Percentiles rank a stretch among this genome's conserved stretches.
phyloP scores from a whole-genome alignment of 2,113 vertebrate genomes.

The Bos javanicus region DNA sequence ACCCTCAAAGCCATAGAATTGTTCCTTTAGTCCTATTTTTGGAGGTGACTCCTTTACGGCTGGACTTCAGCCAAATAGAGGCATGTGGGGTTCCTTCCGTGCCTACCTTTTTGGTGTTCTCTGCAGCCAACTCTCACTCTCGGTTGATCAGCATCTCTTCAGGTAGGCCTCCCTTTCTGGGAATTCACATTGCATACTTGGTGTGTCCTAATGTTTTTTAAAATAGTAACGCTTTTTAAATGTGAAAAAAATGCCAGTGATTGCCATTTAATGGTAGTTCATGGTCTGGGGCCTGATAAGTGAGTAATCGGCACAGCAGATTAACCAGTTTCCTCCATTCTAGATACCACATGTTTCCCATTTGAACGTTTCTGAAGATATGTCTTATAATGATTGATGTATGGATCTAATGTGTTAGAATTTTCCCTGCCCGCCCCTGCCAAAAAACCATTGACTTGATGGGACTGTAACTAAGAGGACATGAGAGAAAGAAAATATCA shows the following conservation, averaged over 20 bases:
- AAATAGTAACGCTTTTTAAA: neutral
- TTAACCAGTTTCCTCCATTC: neutral
- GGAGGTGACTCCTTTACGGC: neutral
- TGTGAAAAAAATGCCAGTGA: neutral
- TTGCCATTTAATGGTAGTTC: neutral
- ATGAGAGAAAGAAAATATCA: neutral
- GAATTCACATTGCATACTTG: neutral
- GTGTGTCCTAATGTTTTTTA: neutral
- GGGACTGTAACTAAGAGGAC: neutral
- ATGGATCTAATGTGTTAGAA: neutral
- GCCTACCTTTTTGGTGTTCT: neutral
- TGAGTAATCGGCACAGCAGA: neutral
- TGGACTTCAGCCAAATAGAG: neutral
- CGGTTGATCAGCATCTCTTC: neutral
- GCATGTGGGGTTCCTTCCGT: neutral
- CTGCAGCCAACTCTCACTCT: neutral
- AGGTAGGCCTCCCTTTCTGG: neutral
- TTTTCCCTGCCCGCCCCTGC: neutral
- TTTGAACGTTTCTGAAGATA: neutral
- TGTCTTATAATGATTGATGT: neutral
- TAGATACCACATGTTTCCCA: neutral
- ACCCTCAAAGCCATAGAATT: neutral
- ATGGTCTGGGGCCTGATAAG: neutral
- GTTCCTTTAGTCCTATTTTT: neutral
- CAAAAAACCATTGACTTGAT: neutral